Base-by-base conservation (phyloP, 2,113 vertebrate species). In the Mellivora capensis region DNA sequence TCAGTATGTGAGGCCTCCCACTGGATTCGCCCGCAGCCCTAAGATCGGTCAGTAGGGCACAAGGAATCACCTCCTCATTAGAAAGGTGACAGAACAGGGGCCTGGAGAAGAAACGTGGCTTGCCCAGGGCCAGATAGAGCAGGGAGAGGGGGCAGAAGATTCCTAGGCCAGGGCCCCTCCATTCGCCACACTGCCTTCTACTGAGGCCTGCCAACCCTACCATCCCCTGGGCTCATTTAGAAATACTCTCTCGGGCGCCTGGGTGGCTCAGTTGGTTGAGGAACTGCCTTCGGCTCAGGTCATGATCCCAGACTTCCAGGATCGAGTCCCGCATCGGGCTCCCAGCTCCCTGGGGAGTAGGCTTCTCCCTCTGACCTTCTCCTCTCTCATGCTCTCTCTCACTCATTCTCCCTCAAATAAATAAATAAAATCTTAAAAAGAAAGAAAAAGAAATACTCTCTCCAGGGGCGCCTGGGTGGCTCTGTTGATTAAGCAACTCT, bases 1-100 rank as follows among this genome's bases (percentile, higher is more conserved):
- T 13, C 37, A 1, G 20, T 4, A 44, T 1, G 17, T 29, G 14
- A 3, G 0, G 0, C 64, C 21, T 61, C 42, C n/a, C 7, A 3
- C n/a, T 84, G 14, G 72, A 18, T 76, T 81, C 34, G 67, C 89
- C 62, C 29, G 31, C 21, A n/a, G 42, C 47, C 67, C 62, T 62
- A 27, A 61, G 8, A 31, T 31, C 0, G 31, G 15, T 10, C 0
- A 0, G 29, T 11, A 62, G 57, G n/a, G 21, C 37, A 3, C 25
- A 20, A 42, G 64, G 23, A 3, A 27, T 18, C 81, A 76, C n/a
- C 54, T 3, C 76, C 20, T 87, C 25, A 11, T 64, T 14, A 69
- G 79, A 42, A 15, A 80, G 64, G 49, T 2, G 23, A 72, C 82
- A 34, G 84, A 72, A 71, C 5, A 4, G 77, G 13, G 59, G 76